Evolutionary conservation across 2,113 vertebrate species (phyloP), one percentile per base, ranked within the genome.

Genomic region (Neotragus moschatus): DNA sequence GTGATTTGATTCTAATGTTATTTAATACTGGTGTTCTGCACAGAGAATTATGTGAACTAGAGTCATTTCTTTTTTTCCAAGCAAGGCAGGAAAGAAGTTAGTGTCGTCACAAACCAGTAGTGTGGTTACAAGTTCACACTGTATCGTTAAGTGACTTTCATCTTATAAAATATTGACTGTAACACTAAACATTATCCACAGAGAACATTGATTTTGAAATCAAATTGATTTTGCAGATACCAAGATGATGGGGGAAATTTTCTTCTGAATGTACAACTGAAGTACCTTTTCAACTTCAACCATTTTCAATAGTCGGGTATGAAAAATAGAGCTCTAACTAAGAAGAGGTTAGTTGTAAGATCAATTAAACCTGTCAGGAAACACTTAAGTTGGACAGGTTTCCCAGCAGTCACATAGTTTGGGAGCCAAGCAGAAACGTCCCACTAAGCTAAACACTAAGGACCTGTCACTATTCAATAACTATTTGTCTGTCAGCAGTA

Each of bases 341-440:
- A 98, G 96, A 97, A 47, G 95, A 98, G 97, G 90, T 97, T 98
- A 84, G 23, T 93, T 97, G 90, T 97, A 98, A 98, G 98, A 98
- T 87, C 88, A 92, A 98, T 97, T 97, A 89, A 95, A 93, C 95
- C 97, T 98, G 97, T 97, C 97, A 97, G 87, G 61, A 89, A 75
- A 77, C 66, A 93, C 89, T 96, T 91, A 94, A 94, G 81, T 90
- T 98, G 98, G 98, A 98, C 97, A 88, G 58, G n/a, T 21, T 96
- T 98, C 98, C 98, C 91, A 97, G 79, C 3, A 95, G 53, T 45
- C 90, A 94, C 45, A 4, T 91, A 95, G 94, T 73, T 97, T 94
- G 70, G 93, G 97, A 97, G 81, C 39, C 5, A 70, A 94, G 91
- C 93, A 95, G 96, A 97, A 98, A 61, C 6, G 60, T 92, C 97